phyloP scores from a whole-genome alignment of 2,113 vertebrate genomes.

The Eptesicus fuscus region DNA sequence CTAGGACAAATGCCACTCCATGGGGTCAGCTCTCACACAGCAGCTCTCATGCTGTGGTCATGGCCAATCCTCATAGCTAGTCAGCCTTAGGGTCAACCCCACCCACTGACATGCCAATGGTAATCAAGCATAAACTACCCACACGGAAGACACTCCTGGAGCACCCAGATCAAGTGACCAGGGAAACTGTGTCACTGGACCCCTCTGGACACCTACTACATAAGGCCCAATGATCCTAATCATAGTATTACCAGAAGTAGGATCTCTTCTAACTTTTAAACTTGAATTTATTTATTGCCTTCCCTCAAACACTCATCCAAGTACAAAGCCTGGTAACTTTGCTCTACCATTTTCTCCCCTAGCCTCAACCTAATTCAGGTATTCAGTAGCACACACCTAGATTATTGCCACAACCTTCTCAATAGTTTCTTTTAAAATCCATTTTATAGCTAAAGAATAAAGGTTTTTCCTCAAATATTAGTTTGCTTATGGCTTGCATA shows the following conservation, averaged over 20 bases:
- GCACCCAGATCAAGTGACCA: background rate
- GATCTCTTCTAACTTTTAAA: background rate
- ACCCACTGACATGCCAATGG: background rate
- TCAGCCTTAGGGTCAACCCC: background rate
- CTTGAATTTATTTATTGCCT: background rate
- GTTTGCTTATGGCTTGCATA: background rate
- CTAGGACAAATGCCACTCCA: background rate
- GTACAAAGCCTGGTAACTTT: background rate
- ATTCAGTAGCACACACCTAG: background rate
- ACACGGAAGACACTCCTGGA: background rate
- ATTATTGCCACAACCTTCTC: background rate
- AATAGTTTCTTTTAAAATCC: background rate
- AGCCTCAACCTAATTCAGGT: background rate
- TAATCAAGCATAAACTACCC: background rate
- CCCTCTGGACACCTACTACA: background rate
- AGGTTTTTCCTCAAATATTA: background rate
- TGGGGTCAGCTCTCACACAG: background rate
- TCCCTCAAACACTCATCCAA: background rate
- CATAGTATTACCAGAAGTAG: background rate
- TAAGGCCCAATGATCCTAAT: background rate
- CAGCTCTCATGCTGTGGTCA: background rate
- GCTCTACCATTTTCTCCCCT: background rate
- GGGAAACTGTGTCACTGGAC: background rate
- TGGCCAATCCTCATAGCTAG: background rate
- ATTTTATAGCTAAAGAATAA: background rate